phyloP scores from a whole-genome alignment of 2,113 vertebrate genomes.

The Ochotona curzoniae region DNA sequence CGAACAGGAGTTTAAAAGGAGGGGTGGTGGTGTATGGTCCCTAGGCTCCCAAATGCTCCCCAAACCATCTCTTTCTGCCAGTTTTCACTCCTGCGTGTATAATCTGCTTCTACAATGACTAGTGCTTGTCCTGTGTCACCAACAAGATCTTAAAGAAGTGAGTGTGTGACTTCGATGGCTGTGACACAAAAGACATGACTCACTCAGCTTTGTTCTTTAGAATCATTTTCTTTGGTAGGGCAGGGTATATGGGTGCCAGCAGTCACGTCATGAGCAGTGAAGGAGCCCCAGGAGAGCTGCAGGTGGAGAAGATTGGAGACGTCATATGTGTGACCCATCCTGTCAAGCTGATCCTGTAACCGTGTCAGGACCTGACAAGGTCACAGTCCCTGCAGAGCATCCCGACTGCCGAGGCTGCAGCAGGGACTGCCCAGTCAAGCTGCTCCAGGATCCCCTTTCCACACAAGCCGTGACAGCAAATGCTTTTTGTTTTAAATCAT shows the following conservation, averaged over 20 bases:
- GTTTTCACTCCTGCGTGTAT: background rate
- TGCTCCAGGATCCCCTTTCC: background rate
- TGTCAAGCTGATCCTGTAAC: background rate
- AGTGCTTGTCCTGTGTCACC: background rate
- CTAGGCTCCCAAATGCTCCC: background rate
- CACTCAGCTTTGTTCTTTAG: background rate
- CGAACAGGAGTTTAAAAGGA: background rate
- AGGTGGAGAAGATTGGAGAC: background rate
- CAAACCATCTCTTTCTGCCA: background rate
- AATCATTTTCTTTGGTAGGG: background rate
- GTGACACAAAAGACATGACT: background rate
- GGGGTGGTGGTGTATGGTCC: background rate
- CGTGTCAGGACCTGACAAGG: background rate
- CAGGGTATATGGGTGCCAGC: rapidly evolving
- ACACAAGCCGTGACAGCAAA: background rate
- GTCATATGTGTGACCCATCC: background rate
- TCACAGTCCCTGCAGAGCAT: rapidly evolving
- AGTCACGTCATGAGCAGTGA: background rate
- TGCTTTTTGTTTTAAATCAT: background rate
- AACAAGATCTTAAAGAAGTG: background rate
- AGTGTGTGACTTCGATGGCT: background rate
- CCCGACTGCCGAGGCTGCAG: too few species aligned
- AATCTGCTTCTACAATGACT: background rate
- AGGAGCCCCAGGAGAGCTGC: background rate
- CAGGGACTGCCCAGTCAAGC: background rate